phyloP scores from a whole-genome alignment of 1,140 invertebrate species.

The Manduca sexta region DNA sequence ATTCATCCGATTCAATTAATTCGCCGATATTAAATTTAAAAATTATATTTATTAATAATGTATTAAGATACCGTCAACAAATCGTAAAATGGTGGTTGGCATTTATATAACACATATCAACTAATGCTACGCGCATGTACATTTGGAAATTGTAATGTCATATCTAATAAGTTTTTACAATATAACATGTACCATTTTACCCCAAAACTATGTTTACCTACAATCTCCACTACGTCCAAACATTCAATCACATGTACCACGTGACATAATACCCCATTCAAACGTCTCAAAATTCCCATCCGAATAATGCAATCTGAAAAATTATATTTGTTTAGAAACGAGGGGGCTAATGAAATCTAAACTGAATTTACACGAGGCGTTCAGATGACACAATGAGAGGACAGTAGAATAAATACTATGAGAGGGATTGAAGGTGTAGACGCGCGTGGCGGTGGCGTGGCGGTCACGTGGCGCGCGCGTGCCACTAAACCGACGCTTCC shows the following conservation, averaged over 20 bases:
- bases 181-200: no score
- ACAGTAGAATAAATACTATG: conserved; percentile 61
- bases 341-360: conserved; percentile 53
- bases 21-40: no score
- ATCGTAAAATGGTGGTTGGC: no score
- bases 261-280: neutral
- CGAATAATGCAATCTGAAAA: conserved; percentile 53
- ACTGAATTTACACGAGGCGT: conserved; percentile 47
- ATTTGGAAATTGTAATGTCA: no score
- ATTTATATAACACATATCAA: no score
- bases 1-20: no score
- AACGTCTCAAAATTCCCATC: neutral
- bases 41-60: no score
- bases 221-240: no score
- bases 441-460: conserved; percentile 4
- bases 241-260: neutral
- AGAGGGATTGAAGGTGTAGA: conserved; percentile 14
- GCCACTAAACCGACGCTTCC: conserved; percentile 1
- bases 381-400: conserved; percentile 55
- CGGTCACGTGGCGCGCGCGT: conserved; percentile 31
- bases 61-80: no score
- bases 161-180: no score
- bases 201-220: no score
- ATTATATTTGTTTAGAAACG: conserved; percentile 50
- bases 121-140: no score